Percentiles rank a stretch among this genome's conserved stretches.
Conservation (phyloP, 37 sponge, comb jelly and placozoan genomes). For the Amphimedon queenslandica region DNA sequence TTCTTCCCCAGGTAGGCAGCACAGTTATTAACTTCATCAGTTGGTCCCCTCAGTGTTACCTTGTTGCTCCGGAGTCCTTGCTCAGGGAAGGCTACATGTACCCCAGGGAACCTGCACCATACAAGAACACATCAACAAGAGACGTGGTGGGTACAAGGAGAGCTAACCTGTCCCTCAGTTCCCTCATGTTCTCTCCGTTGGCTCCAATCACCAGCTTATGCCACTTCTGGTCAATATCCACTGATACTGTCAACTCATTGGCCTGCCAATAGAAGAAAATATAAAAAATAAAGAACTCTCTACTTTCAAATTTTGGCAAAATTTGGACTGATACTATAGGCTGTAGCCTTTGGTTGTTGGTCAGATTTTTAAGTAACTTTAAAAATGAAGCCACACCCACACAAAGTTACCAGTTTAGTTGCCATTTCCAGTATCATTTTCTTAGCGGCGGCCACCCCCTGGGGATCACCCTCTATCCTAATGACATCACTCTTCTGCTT, state of each 20-base stretch:
- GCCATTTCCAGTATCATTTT: conserved; percentile 65
- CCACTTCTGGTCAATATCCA: conserved; percentile 81
- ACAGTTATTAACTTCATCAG: conserved; percentile 75
- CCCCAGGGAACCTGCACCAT: conserved; percentile 1
- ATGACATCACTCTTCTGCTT: conserved; percentile 55
- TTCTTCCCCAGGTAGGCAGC: conserved; percentile 62
- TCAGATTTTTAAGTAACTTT: no score
- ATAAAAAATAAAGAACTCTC: no score
- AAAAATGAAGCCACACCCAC: no score
- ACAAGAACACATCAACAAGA: no score
- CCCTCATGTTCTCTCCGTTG: conserved; percentile 75
- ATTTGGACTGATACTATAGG: no score
- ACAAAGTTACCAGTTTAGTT: conserved; percentile 71
- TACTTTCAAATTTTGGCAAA: no score
- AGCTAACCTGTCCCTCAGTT: conserved; percentile 62
- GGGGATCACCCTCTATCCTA: conserved; percentile 78
- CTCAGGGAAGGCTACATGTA: conserved; percentile 66
- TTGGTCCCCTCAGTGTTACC: conserved; percentile 82
- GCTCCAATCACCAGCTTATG: conserved; percentile 85
- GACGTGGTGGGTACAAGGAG: no score
- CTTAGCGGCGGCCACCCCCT: conserved; percentile 82
- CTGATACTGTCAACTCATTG: conserved; percentile 59
- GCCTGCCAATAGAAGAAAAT: no score
- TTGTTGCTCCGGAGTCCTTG: conserved; percentile 62
- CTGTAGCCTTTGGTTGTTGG: no score